Evolutionary conservation across 2,888 invertebrate species (phyloP).

Genomic region (Andrena haemorrhoa): DNA sequence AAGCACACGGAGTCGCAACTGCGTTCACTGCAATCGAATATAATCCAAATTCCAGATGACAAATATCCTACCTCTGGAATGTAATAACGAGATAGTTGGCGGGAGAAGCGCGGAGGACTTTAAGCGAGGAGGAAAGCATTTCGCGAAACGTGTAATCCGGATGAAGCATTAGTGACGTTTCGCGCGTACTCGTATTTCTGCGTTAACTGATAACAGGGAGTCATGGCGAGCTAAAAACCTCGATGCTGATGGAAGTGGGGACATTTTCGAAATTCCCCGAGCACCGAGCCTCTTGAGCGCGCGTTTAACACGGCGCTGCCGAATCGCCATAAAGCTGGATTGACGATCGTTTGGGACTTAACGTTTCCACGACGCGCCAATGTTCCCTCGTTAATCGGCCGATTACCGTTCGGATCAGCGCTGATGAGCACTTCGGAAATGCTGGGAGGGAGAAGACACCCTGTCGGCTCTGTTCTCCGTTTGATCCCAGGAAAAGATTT

Average conservation of each 20-base stretch:
- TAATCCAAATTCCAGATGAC: no score
- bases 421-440: not conserved
- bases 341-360: constrained; percentile 12
- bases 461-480: not conserved
- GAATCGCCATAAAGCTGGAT: constrained; percentile 13
- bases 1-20: no score
- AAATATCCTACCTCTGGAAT: no score
- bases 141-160: not conserved
- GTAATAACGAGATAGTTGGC: not conserved
- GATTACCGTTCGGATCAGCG: constrained; percentile 7
- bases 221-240: not conserved
- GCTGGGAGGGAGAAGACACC: not conserved
- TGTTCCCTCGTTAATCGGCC: constrained; percentile 27
- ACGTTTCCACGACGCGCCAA: not conserved
- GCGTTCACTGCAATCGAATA: no score
- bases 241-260: not conserved
- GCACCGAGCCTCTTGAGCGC: not conserved
- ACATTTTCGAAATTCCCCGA: not conserved
- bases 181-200: not conserved
- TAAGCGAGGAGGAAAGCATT: not conserved
- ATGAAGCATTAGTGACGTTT: not conserved
- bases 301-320: not conserved
- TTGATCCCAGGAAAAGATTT: not conserved
- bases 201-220: not conserved
- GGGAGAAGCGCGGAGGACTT: not conserved